A percentile compares a stretch with the other conserved stretches of the same genome.
phyloP scores from a whole-genome alignment of 2,113 vertebrate genomes.

The Numida meleagris region DNA sequence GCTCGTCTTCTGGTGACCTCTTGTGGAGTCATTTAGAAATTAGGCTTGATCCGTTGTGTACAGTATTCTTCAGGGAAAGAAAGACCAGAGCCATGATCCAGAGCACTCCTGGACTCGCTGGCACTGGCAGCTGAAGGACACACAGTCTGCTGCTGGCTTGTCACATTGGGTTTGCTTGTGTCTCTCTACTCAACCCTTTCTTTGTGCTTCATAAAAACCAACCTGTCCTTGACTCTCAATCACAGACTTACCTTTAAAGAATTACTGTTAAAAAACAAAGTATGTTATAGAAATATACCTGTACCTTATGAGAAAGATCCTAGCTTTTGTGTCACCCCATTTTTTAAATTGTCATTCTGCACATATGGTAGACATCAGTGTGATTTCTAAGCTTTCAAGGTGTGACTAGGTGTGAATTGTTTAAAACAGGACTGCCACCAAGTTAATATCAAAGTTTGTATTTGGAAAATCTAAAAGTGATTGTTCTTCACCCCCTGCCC shows the following conservation, averaged over 20 bases:
- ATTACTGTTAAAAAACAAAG: neutral
- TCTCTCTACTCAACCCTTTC: neutral
- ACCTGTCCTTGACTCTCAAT: neutral
- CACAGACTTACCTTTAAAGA: neutral
- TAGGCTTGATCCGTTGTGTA: neutral
- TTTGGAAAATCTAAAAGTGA: conserved; percentile 66
- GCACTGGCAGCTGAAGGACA: neutral
- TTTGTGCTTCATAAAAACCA: neutral
- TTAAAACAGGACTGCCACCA: conserved; percentile 70
- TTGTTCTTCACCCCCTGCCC: conserved; percentile 58
- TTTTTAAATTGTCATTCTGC: conserved; percentile 58
- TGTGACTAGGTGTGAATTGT: conserved; percentile 66
- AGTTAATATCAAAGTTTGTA: conserved; percentile 29
- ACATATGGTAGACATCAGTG: conserved; percentile 77
- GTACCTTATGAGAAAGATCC: conserved; percentile 15
- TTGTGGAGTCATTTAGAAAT: conserved; percentile 61
- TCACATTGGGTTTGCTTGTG: neutral
- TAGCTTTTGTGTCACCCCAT: conserved; percentile 36
- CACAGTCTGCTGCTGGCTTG: accelerated
- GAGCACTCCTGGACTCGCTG: neutral
- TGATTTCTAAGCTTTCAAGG: conserved; percentile 61
- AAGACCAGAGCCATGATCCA: neutral
- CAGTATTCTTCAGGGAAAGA: neutral
- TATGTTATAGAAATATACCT: neutral
- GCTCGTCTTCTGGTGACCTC: conserved; percentile 54